Conservation (phyloP, 1,140 invertebrate species). For the Eciton burchellii region DNA sequence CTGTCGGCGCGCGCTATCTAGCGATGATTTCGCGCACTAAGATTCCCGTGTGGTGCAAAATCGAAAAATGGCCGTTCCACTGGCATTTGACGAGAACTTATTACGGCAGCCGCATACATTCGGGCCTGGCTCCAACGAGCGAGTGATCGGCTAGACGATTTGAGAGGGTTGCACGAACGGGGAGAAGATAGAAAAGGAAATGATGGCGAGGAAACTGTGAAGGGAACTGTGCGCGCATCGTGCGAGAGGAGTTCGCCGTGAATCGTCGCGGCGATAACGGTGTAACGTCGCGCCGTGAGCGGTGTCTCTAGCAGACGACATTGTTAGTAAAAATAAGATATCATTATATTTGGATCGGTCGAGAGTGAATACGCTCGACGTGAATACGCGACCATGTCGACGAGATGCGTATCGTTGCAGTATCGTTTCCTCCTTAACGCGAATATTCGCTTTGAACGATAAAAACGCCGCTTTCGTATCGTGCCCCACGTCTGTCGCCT, state of each 20-base stretch:
- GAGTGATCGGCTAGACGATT: conserved; percentile 23
- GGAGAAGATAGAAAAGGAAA: not conserved
- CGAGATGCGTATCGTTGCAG: not conserved
- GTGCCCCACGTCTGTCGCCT: not conserved
- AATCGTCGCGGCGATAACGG: conserved; percentile 31
- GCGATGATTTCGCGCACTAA: conserved; percentile 62
- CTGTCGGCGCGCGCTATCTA: conserved; percentile 60
- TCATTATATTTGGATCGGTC: conserved; percentile 74
- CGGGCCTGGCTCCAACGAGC: not conserved
- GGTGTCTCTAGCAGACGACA: conserved; percentile 75
- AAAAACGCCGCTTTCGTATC: not conserved
- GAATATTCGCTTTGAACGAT: not conserved
- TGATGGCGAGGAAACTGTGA: conserved; percentile 39
- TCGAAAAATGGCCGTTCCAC: conserved; percentile 75
- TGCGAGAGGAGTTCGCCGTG: conserved; percentile 37
- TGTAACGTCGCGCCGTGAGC: conserved; percentile 52
- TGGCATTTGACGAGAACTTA: conserved; percentile 71
- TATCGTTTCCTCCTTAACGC: not conserved
- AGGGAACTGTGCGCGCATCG: conserved; percentile 55
- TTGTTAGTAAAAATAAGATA: conserved; percentile 81
- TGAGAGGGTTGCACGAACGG: conserved; percentile 3
- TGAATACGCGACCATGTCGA: not conserved
- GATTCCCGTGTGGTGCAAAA: conserved; percentile 57
- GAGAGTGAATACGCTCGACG: conserved; percentile 2
- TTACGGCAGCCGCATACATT: conserved; percentile 44